Evolutionary conservation across 2,888 invertebrate species (phyloP), one percentile per base, ranked within the genome.

Genomic region (Oasisia sp.): DNA sequence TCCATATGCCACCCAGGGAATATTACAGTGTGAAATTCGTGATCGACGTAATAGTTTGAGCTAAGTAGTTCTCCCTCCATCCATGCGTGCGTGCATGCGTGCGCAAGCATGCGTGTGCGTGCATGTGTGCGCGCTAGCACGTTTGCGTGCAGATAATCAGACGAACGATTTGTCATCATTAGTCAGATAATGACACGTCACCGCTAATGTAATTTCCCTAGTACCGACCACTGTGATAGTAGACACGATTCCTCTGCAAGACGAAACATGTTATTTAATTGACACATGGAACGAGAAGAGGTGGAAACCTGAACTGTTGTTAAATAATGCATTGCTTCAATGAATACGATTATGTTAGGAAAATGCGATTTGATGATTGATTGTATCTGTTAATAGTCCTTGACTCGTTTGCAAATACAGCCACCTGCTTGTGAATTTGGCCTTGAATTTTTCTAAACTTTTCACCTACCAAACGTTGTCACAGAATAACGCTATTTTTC

Each of bases 131-230:
- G n/a, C 19, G 74, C 74, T 74, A 74, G 27, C n/a, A 27, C n/a
- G 14, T 74, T 74, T 74, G 74, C n/a, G 74, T 74, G 74, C 74
- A 74, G 74, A 27, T 74, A 74, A 74, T 74, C 74, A 74, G 74
- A 27, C 27, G 7, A 74, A n/a, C 74, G 74, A 74, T 74, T 74
- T 74, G 74, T 74, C 74, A 74, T 74, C 74, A 74, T 74, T 74
- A 74, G 19, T 27, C 19, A 74, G 74, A 74, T n/a, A 74, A 74
- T 74, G 27, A 19, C 74, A 74, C 7, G 74, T 19, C n/a, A 27
- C 74, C 74, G n/a, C 74, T 74, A 74, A 74, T 74, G 74, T 19
- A n/a, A 74, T 74, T 74, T 74, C 74, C 27, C 74, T 19, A 74
- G 74, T 74, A 74, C 3, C 19, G 74, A 74, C 27, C 74, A 27